Percentiles rank a stretch among this genome's conserved stretches.
Conservation (phyloP, 2,113 vertebrate genomes). For the Piaya cayana region DNA sequence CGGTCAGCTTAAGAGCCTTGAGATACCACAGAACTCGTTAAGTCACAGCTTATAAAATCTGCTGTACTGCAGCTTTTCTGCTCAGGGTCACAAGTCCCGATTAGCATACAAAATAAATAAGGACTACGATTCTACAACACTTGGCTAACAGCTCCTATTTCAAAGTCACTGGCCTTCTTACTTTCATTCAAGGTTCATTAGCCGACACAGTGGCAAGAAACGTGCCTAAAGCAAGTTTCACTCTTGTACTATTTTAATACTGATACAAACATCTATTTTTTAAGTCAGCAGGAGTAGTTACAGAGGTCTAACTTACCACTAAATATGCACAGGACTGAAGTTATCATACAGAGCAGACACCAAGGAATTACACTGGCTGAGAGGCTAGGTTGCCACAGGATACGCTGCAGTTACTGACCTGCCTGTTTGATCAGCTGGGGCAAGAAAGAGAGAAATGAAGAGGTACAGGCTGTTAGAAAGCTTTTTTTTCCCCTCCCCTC, state of each 20-base stretch:
- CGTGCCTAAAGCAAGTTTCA: conserved; percentile 39
- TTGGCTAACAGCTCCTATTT: conserved; percentile 23
- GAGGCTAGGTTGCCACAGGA: neutral
- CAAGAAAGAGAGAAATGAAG: neutral
- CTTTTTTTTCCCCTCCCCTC: neutral
- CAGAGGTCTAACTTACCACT: neutral
- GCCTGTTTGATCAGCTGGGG: neutral
- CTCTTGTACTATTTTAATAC: conserved; percentile 64
- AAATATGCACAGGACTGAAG: neutral
- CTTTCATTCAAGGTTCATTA: conserved; percentile 50
- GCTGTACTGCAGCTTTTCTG: conserved; percentile 35
- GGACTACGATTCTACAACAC: conserved; percentile 34
- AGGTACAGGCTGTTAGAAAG: neutral
- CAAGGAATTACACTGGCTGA: neutral
- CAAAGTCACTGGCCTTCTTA: conserved; percentile 43
- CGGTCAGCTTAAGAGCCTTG: conserved; percentile 22
- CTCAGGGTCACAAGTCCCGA: conserved; percentile 42
- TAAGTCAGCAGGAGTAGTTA: neutral
- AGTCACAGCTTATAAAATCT: conserved; percentile 35
- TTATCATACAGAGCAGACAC: neutral
- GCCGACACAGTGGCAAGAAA: conserved; percentile 41
- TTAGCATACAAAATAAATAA: conserved; percentile 63
- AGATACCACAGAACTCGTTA: conserved; percentile 18
- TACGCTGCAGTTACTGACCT: neutral
- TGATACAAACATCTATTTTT: conserved; percentile 35